Percentiles rank a stretch among this genome's conserved stretches.
Evolutionary conservation across 2,797 vertebrate species (phyloP).

Genomic region (Chelonia mydas): DNA sequence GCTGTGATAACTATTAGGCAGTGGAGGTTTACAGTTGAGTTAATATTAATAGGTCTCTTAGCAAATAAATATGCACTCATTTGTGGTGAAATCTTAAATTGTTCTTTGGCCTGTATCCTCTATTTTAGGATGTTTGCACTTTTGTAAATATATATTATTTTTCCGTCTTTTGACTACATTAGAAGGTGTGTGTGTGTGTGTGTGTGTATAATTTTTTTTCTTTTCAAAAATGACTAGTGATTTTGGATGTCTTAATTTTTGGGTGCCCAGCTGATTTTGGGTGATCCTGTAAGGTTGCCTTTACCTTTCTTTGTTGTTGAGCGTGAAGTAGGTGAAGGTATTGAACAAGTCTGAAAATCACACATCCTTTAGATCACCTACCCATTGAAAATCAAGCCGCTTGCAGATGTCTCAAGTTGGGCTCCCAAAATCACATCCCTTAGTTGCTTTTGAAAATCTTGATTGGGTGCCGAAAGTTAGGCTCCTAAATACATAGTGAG

Average conservation of each 20-base stretch:
- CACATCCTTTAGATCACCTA: background rate
- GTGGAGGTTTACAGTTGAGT: background rate
- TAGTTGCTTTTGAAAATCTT: background rate
- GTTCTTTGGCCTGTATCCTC: background rate
- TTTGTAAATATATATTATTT: background rate
- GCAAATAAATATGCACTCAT: background rate
- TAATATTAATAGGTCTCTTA: background rate
- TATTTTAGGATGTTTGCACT: background rate
- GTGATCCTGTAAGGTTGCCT: background rate
- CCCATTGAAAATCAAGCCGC: background rate
- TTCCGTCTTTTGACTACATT: background rate
- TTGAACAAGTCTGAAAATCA: background rate
- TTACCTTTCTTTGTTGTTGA: background rate
- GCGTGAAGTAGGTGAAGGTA: background rate
- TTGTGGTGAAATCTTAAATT: background rate
- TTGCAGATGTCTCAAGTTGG: background rate
- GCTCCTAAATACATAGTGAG: fast-evolving
- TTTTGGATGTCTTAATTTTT: background rate
- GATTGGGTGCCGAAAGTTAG: fast-evolving
- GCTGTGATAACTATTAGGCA: background rate
- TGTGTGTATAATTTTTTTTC: no score
- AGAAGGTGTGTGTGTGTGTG: background rate
- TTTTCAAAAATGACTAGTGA: background rate
- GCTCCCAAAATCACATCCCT: background rate
- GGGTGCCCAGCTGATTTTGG: background rate